These are phyloP conservation scores for Hybognathus amarus DNA, from an alignment of 2,797 vertebrate genomes.

Conservation along the genomic window DNA sequence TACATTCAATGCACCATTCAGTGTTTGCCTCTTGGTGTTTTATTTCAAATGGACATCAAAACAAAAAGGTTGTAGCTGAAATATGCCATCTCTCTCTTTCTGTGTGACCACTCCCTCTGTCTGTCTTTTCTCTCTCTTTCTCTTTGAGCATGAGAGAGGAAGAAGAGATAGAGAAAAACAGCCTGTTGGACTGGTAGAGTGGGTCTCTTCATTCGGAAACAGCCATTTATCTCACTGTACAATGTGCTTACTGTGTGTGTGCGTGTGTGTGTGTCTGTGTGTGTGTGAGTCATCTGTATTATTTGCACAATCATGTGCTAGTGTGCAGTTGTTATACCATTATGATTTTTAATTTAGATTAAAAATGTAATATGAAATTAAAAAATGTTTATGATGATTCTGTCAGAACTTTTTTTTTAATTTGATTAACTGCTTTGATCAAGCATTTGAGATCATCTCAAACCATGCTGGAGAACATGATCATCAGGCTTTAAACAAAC, in stretches of 20 bases:
- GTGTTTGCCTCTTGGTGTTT: constrained; percentile 38
- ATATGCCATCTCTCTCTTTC: constrained; percentile 25
- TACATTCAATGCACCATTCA: constrained; percentile 17
- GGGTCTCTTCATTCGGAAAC: constrained; percentile 41
- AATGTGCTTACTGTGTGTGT: constrained; percentile 17
- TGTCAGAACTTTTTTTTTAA: not conserved
- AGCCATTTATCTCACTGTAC: constrained; percentile 39
- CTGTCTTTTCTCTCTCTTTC: constrained; percentile 56
- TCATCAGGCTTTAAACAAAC: not conserved
- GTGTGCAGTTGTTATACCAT: constrained; percentile 33
- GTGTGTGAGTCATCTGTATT: constrained; percentile 24
- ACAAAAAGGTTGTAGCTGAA: constrained; percentile 20
- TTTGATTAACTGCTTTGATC: not conserved
- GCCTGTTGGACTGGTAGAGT: constrained; percentile 58
- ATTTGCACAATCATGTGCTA: constrained; percentile 54
- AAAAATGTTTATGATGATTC: not conserved
- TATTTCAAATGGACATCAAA: constrained; percentile 34
- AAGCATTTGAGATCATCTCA: not conserved
- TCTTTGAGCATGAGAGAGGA: constrained; percentile 45
- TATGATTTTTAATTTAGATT: not conserved
- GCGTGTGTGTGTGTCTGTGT: not conserved
- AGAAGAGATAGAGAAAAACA: constrained; percentile 39
- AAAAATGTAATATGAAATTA: not conserved
- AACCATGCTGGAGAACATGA: not conserved
- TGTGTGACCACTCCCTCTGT: constrained; percentile 26